A percentile compares a stretch with the other conserved stretches of the same genome.
These are phyloP conservation scores for Cochlearius cochlearius DNA, from an alignment of 2,113 vertebrate species.

Conservation along the genomic window DNA sequence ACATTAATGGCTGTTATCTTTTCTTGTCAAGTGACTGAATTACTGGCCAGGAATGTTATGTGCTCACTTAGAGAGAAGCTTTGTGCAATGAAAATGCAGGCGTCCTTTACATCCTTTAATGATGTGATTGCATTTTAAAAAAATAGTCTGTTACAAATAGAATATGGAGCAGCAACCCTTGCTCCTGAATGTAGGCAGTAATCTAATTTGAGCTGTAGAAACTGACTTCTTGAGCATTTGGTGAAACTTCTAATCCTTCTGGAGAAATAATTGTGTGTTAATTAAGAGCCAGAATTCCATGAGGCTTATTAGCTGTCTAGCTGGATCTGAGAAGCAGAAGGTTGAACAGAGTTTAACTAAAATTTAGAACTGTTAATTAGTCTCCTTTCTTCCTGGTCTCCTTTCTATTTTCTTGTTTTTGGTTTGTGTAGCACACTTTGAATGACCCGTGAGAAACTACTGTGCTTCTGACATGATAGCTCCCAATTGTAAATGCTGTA, in stretches of 20 bases:
- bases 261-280: slow-evolving; percentile 46
- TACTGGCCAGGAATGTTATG: background rate
- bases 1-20: background rate
- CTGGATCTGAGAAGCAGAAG: slow-evolving; percentile 45
- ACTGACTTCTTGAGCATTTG: slow-evolving; percentile 50
- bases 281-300: slow-evolving; percentile 38
- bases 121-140: background rate
- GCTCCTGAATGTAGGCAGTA: background rate
- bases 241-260: slow-evolving; percentile 41
- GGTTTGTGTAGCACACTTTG: slow-evolving; percentile 32
- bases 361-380: slow-evolving; percentile 57
- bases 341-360: slow-evolving; percentile 55
- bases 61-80: background rate
- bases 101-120: background rate
- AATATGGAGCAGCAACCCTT: background rate
- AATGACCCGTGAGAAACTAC: slow-evolving; percentile 52
- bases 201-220: slow-evolving; percentile 34
- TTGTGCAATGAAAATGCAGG: background rate
- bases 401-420: slow-evolving; percentile 34
- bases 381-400: slow-evolving; percentile 1
- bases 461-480: slow-evolving; percentile 50
- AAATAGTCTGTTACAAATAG: background rate
- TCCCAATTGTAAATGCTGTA: slow-evolving; percentile 47
- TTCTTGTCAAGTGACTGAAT: background rate
- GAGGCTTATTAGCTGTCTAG: slow-evolving; percentile 52